Percentiles rank a stretch among this genome's conserved stretches.
phyloP scores from a whole-genome alignment of 64 coral and sea anemone species.

The Stylophora pistillata region DNA sequence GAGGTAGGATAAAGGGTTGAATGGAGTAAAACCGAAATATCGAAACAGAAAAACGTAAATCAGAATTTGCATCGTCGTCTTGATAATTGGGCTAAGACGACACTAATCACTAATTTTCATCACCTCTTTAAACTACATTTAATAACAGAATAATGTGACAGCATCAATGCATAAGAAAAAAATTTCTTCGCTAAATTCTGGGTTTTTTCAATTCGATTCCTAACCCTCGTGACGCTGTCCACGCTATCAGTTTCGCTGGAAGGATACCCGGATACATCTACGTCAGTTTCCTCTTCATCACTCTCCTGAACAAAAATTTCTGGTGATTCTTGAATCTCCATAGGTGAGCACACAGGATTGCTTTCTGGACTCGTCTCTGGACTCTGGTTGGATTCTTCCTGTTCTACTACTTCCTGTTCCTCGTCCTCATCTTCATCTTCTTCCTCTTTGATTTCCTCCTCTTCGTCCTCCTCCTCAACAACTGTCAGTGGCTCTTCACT shows the following conservation, averaged over 20 bases:
- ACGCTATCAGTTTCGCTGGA: background rate
- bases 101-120: background rate
- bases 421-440: too few relatives aligned
- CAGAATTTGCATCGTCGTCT: too few relatives aligned
- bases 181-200: background rate
- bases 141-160: too few relatives aligned
- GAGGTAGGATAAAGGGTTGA: too few relatives aligned
- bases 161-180: too few relatives aligned
- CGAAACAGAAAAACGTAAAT: too few relatives aligned
- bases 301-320: background rate
- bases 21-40: too few relatives aligned
- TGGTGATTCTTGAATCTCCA: background rate
- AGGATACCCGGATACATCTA: constrained; percentile 5
- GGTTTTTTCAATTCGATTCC: background rate
- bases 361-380: background rate
- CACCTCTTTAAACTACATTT: background rate
- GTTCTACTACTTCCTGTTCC: background rate
- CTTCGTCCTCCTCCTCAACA: constrained; percentile 4
- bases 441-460: constrained; percentile 12
- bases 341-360: background rate
- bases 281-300: constrained; percentile 34
- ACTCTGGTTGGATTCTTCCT: background rate
- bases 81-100: too few relatives aligned
- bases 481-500: constrained; percentile 18
- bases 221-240: constrained; percentile 13